Conservation (phyloP, 2,113 vertebrate genomes). For the Nothocercus julius region DNA sequence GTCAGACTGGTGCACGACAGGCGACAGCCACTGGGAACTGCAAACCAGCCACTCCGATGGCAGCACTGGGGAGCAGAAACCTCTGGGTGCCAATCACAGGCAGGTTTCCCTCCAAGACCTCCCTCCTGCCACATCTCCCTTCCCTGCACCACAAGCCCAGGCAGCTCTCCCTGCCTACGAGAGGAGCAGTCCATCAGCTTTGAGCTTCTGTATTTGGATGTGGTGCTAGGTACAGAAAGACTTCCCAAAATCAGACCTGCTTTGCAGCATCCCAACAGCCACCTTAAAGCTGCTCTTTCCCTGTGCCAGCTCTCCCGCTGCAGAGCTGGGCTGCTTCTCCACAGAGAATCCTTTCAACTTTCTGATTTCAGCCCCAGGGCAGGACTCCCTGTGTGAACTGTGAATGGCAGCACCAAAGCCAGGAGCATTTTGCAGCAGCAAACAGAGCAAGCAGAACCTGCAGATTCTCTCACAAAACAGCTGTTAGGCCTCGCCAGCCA, state of each 20-base stretch:
- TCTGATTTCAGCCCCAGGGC: background rate
- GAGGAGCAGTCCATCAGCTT: background rate
- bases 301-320: background rate
- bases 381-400: background rate
- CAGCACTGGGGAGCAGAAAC: background rate
- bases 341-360: background rate
- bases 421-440: background rate
- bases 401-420: background rate
- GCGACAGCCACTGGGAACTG: background rate
- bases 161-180: background rate
- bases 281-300: fast-evolving
- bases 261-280: background rate
- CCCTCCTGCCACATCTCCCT: background rate
- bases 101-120: background rate
- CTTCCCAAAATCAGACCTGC: background rate
- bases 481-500: background rate
- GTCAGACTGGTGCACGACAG: background rate
- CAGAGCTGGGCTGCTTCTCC: background rate
- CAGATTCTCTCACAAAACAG: background rate
- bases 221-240: background rate
- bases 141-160: background rate
- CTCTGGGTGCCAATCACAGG: background rate
- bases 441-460: background rate
- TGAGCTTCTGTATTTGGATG: background rate
- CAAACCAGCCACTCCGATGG: background rate